Conservation (phyloP, 1,140 invertebrate genomes). For the Drosophila bocki region DNA sequence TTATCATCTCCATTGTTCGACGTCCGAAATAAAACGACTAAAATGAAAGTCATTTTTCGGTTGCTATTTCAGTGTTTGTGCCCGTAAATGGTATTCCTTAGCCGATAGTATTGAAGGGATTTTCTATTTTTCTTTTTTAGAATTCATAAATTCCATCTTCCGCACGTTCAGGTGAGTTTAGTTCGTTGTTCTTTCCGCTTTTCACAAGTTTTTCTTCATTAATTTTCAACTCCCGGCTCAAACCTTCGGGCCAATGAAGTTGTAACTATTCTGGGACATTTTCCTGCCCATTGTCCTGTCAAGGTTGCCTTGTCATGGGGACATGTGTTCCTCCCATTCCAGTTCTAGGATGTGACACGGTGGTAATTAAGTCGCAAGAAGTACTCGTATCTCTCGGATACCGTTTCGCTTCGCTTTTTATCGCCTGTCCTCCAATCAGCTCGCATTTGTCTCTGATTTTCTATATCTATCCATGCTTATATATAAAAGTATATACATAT, state of each 20-base stretch:
- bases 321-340: constrained; percentile 21
- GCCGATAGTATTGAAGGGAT: neutral
- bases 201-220: constrained; percentile 31
- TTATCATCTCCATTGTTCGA: constrained; percentile 60
- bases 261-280: constrained; percentile 32
- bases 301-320: constrained; percentile 46
- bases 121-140: constrained; percentile 7
- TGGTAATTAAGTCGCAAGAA: constrained; percentile 48
- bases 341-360: constrained; percentile 25
- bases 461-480: constrained; percentile 8
- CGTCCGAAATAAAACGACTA: constrained; percentile 37
- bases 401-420: constrained; percentile 35
- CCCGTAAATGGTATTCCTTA: constrained; percentile 54
- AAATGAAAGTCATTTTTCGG: constrained; percentile 83
- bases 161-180: constrained; percentile 45
- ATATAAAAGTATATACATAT: constrained; percentile 5
- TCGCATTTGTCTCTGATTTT: constrained; percentile 32
- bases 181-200: constrained; percentile 9
- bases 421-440: constrained; percentile 37
- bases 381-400: constrained; percentile 14
- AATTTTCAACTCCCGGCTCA: constrained; percentile 14
- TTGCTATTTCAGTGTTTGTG: constrained; percentile 19
- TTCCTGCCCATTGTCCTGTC: constrained; percentile 30
- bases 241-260: constrained; percentile 24
- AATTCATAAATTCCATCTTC: constrained; percentile 33